A percentile compares a stretch with the other conserved stretches of the same genome.
These are phyloP conservation scores for Yponomeuta plumbellus DNA, from an alignment of 2,888 invertebrate species.

Conservation along the genomic window DNA sequence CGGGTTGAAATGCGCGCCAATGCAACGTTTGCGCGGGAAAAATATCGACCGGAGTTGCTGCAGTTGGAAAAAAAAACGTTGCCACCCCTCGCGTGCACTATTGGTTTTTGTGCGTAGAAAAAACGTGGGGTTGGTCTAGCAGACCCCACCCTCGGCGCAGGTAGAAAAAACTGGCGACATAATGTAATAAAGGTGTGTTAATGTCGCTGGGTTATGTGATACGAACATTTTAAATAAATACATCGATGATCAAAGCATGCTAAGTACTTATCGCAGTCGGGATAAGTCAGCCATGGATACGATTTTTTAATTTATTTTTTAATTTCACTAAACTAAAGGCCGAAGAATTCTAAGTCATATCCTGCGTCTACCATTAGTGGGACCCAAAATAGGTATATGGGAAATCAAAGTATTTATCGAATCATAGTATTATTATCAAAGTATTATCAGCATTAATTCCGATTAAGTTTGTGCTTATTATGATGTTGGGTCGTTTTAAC, in stretches of 20 bases:
- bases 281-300: too few relatives aligned
- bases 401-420: too few relatives aligned
- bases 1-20: conserved; percentile 48
- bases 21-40: conserved; percentile 57
- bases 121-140: conserved; percentile 53
- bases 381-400: neutral
- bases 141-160: conserved; percentile 58
- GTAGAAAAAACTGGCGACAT: conserved; percentile 42
- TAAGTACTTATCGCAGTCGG: too few relatives aligned
- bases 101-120: conserved; percentile 58
- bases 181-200: neutral
- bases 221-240: neutral
- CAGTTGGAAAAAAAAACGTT: conserved; percentile 52
- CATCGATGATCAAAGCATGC: too few relatives aligned
- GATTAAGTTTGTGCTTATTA: too few relatives aligned
- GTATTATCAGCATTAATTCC: too few relatives aligned
- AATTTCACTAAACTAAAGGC: too few relatives aligned
- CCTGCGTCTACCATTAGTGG: too few relatives aligned
- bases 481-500: too few relatives aligned
- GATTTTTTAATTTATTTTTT: too few relatives aligned
- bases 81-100: conserved; percentile 58
- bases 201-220: neutral
- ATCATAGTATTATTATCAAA: too few relatives aligned
- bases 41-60: conserved; percentile 57
- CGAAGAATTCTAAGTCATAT: too few relatives aligned